phyloP scores from a whole-genome alignment of 2,797 vertebrate species.

The Rhinophrynus dorsalis region DNA sequence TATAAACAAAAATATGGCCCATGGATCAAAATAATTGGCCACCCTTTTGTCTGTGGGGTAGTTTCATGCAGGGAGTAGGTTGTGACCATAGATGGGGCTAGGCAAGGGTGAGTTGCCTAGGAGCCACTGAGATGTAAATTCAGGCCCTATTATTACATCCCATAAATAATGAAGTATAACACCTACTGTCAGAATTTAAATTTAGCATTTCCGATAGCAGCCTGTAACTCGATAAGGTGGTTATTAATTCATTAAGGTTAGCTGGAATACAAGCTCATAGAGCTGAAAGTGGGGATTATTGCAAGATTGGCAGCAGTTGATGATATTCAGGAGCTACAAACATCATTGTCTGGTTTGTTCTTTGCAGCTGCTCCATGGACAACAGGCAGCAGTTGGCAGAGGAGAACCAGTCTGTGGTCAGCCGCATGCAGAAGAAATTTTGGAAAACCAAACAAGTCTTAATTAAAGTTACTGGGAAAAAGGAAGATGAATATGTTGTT shows the following conservation, averaged over 20 bases:
- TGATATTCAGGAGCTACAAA: not conserved
- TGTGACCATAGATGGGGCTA: too few species aligned
- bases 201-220: not conserved
- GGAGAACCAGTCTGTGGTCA: constrained; percentile 76
- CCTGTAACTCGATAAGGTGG: constrained; percentile 13
- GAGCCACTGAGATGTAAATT: too few species aligned
- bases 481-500: constrained; percentile 81
- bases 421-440: constrained; percentile 84
- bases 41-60: too few species aligned
- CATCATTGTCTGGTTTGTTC: constrained; percentile 12
- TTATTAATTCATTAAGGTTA: constrained; percentile 39
- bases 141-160: too few species aligned
- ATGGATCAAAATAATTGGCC: too few species aligned
- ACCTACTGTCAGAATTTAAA: too few species aligned
- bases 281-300: not conserved
- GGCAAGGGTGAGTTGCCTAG: too few species aligned
- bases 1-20: too few species aligned
- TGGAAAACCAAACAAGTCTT: constrained; percentile 85
- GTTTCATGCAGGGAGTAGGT: too few species aligned
- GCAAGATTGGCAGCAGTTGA: not conserved
- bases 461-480: constrained; percentile 85
- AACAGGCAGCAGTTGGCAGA: constrained; percentile 65
- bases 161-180: too few species aligned
- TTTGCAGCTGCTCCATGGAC: constrained; percentile 67
- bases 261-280: not conserved